Conservation (phyloP, 2,113 vertebrate genomes). For the Alosa alosa region DNA sequence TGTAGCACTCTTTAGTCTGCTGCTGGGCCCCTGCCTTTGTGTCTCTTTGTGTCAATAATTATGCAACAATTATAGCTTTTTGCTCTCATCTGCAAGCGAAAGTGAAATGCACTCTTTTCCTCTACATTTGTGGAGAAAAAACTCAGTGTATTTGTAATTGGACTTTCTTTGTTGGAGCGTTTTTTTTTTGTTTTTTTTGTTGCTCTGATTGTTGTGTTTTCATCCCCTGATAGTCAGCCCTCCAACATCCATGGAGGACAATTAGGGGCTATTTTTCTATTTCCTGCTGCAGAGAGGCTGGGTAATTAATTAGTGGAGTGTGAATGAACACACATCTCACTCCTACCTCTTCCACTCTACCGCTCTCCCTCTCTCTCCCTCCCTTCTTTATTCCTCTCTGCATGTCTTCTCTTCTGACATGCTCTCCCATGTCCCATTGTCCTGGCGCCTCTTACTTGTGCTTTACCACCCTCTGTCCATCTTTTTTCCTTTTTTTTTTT, state of each 20-base stretch:
- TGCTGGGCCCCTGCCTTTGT: slow-evolving; percentile 15
- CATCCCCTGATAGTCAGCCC: slow-evolving; percentile 19
- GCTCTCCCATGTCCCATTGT: not conserved
- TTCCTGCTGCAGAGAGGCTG: slow-evolving; percentile 29
- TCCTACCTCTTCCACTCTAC: not conserved
- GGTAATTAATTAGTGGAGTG: slow-evolving; percentile 53
- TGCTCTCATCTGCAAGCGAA: slow-evolving; percentile 3
- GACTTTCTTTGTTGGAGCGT: slow-evolving; percentile 31
- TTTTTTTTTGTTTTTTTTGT: slow-evolving; percentile 29
- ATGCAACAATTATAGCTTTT: slow-evolving; percentile 35
- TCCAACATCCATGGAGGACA: slow-evolving; percentile 38
- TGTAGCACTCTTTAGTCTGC: slow-evolving; percentile 26
- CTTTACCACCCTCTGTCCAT: not conserved
- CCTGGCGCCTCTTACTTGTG: too few species aligned
- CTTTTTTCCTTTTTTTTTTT: not conserved
- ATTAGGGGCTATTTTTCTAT: slow-evolving; percentile 41
- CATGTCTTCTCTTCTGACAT: not conserved
- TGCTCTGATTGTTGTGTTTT: slow-evolving; percentile 38
- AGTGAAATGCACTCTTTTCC: slow-evolving; percentile 13
- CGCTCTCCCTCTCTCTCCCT: slow-evolving; percentile 12
- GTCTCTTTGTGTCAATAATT: slow-evolving; percentile 37
- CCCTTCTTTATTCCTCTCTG: not conserved
- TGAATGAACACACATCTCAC: slow-evolving; percentile 39
- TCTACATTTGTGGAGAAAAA: not conserved
- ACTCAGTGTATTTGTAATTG: slow-evolving; percentile 4